A percentile compares a stretch with the other conserved stretches of the same genome.
Evolutionary conservation across 2,113 vertebrate genomes (phyloP).

Genomic region (Semnornis frantzii): DNA sequence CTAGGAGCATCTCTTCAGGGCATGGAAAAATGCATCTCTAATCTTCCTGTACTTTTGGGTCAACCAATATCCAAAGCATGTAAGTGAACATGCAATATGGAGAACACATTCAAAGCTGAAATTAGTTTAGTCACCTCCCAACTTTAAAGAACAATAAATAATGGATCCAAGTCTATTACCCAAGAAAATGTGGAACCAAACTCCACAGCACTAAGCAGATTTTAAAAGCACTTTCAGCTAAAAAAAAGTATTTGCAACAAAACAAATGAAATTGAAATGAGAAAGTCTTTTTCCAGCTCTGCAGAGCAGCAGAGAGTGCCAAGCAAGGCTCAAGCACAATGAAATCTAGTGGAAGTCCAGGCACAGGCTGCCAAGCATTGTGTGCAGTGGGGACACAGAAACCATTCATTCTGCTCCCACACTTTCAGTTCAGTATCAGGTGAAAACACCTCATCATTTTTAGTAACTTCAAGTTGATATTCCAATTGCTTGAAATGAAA

Average conservation of each 20-base stretch:
- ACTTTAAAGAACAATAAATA: background rate
- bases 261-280: background rate
- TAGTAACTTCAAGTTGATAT: background rate
- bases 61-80: background rate
- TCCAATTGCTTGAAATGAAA: conserved; percentile 8
- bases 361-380: background rate
- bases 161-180: background rate
- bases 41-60: background rate
- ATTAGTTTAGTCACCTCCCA: background rate
- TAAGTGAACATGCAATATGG: background rate
- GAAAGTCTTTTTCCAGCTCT: background rate
- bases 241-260: background rate
- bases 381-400: background rate
- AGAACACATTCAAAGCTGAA: background rate
- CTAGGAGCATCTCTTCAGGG: background rate
- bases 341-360: background rate
- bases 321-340: background rate
- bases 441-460: conserved; percentile 5
- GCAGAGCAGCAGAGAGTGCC: background rate
- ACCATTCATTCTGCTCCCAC: background rate
- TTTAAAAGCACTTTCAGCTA: background rate
- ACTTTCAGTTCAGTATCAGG: background rate
- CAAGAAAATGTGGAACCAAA: background rate
- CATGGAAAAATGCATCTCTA: background rate
- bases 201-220: background rate